Evolutionary conservation across 2,113 vertebrate genomes (phyloP).

Genomic region (Aptenodytes patagonicus): DNA sequence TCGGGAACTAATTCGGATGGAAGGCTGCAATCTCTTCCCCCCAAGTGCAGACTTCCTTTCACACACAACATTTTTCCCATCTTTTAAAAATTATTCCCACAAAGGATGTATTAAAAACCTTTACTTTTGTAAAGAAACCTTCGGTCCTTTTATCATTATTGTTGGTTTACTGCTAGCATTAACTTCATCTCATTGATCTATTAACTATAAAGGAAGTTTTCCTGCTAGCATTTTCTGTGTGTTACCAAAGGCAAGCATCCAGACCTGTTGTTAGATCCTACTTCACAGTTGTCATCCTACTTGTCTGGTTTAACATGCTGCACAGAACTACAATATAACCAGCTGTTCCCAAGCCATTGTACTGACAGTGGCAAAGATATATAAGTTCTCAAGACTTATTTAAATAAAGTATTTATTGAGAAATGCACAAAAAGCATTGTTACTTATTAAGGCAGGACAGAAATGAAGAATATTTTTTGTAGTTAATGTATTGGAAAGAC

Average conservation of each 20-base stretch:
- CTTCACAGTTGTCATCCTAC: background rate
- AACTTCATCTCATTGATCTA: background rate
- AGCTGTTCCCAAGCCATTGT: background rate
- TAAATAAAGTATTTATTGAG: background rate
- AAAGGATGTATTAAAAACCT: background rate
- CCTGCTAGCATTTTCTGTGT: background rate
- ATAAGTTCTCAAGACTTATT: background rate
- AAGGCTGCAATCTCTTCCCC: background rate
- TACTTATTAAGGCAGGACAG: background rate
- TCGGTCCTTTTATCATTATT: background rate
- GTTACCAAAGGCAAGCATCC: background rate
- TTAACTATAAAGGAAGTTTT: background rate
- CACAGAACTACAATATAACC: background rate
- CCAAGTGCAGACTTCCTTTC: background rate
- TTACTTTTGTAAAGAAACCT: background rate
- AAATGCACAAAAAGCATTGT: background rate
- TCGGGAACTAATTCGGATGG: background rate
- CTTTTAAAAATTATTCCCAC: background rate
- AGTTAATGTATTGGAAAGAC: background rate
- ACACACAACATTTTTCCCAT: background rate
- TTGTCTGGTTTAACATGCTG: background rate
- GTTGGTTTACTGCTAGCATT: background rate
- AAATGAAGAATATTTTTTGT: background rate
- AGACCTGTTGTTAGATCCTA: background rate
- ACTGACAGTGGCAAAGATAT: background rate